Conservation (phyloP, 92 coral and sea anemone species). For the Epizoanthus rinbou region DNA sequence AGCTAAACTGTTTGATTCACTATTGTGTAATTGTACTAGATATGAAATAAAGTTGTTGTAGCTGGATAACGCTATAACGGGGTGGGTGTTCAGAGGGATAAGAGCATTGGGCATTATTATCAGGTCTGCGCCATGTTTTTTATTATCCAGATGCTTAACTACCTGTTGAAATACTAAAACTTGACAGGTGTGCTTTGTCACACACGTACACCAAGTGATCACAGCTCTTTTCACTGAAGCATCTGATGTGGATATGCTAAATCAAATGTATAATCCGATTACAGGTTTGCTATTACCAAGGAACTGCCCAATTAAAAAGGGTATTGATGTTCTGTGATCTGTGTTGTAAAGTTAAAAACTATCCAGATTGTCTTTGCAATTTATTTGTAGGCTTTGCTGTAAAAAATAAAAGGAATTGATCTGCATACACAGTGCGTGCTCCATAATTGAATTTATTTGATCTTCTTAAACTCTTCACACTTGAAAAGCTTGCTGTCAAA, state of each 20-base stretch:
- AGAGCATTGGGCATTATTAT: not conserved
- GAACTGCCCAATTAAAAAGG: not conserved
- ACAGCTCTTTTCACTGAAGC: not conserved
- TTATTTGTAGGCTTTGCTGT: no score
- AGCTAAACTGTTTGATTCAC: not conserved
- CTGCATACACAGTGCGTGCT: not conserved
- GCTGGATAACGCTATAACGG: not conserved
- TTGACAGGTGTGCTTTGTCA: not conserved
- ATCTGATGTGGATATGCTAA: not conserved
- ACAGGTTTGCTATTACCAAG: not conserved
- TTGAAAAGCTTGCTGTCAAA: not conserved
- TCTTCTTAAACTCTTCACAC: not conserved
- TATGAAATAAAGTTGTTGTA: no score
- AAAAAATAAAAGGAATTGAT: no score
- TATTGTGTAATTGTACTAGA: no score
- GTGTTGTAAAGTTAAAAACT: no score
- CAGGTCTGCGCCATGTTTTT: not conserved
- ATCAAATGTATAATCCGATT: not conserved
- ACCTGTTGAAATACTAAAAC: constrained; percentile 3
- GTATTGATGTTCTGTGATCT: not conserved
- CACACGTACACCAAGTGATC: not conserved
- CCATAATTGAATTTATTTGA: not conserved
- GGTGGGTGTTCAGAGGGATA: not conserved
- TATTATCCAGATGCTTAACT: not conserved
- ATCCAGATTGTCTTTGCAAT: no score